phyloP scores from a whole-genome alignment of 1,140 invertebrate species.

The Drosophila nasuta region DNA sequence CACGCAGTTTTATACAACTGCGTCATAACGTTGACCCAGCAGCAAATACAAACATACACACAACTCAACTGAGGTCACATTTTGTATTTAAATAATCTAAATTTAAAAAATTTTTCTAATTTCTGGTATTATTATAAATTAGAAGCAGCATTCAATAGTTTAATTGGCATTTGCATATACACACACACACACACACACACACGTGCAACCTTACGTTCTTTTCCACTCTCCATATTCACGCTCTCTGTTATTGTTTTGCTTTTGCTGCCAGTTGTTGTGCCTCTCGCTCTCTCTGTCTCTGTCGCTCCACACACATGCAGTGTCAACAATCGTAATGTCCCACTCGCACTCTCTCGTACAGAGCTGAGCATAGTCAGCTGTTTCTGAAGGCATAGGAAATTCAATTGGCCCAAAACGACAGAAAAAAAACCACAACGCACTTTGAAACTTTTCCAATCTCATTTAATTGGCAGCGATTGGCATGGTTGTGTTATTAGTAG shows the following conservation, averaged over 20 bases:
- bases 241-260: conserved; percentile 82
- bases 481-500: conserved; percentile 28
- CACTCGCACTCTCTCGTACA: conserved; percentile 36
- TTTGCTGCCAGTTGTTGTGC: conserved; percentile 59
- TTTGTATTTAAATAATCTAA: neutral
- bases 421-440: conserved; percentile 38
- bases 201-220: conserved; percentile 19
- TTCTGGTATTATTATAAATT: conserved; percentile 26
- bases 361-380: conserved; percentile 39
- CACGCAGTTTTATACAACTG: conserved; percentile 34
- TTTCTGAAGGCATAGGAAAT: conserved; percentile 27
- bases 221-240: conserved; percentile 43
- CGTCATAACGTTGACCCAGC: conserved; percentile 41
- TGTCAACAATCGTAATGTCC: conserved; percentile 40
- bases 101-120: neutral
- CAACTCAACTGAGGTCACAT: too few relatives aligned
- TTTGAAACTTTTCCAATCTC: conserved; percentile 27
- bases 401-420: conserved; percentile 16
- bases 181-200: conserved; percentile 16
- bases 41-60: neutral
- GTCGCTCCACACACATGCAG: conserved; percentile 12
- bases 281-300: conserved; percentile 20
- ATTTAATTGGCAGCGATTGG: conserved; percentile 34
- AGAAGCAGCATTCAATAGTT: conserved; percentile 21
- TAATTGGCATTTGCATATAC: conserved; percentile 25